Evolutionary conservation across 1,140 invertebrate species (phyloP).

Genomic region (Cherax quadricarinatus): DNA sequence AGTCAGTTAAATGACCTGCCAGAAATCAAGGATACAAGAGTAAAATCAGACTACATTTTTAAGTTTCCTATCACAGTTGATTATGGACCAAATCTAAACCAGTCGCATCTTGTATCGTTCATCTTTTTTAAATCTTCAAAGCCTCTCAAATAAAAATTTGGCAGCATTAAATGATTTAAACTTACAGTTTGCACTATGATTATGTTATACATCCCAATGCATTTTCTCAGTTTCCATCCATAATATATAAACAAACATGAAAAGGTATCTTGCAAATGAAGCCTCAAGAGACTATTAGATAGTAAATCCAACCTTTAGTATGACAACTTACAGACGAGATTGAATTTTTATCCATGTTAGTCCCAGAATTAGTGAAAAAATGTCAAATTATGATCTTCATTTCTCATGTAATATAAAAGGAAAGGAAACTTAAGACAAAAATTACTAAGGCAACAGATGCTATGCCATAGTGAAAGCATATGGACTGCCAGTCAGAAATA

Average conservation of each 20-base stretch:
- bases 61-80: not conserved
- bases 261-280: not conserved
- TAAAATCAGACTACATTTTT: not conserved
- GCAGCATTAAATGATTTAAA: no score
- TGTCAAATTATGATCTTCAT: no score
- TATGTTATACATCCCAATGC: no score
- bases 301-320: not conserved
- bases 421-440: not conserved
- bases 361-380: not conserved
- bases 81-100: no score
- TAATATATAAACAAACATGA: not conserved
- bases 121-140: no score
- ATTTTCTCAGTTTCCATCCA: not conserved
- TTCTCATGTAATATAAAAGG: not conserved
- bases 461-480: not conserved
- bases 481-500: constrained; percentile 21
- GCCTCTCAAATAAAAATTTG: no score
- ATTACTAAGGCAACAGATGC: not conserved
- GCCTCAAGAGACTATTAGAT: not conserved
- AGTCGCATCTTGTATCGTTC: no score
- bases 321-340: not conserved
- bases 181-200: no score
- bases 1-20: constrained; percentile 33
- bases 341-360: not conserved
- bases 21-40: constrained; percentile 22